Conservation (phyloP, 2,113 vertebrate species). For the Phyllostomus discolor region DNA sequence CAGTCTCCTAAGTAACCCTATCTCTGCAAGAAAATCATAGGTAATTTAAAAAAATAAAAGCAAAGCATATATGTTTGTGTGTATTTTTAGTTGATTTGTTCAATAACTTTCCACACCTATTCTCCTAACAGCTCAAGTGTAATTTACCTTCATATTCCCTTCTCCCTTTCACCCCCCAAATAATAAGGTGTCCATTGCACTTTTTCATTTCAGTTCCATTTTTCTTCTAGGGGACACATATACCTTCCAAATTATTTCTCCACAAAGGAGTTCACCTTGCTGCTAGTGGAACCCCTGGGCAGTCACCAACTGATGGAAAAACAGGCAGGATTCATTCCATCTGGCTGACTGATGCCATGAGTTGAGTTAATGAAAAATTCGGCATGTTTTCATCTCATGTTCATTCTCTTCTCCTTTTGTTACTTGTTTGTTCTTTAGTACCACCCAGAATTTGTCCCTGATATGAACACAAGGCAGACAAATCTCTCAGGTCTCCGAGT, state of each 20-base stretch:
- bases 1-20: background rate
- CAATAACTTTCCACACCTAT: background rate
- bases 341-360: background rate
- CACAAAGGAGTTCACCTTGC: background rate
- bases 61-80: background rate
- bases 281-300: background rate
- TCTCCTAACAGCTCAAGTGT: background rate
- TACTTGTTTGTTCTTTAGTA: background rate
- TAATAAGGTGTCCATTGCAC: background rate
- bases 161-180: background rate
- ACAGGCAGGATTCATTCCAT: background rate
- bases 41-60: background rate
- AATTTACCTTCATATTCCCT: background rate
- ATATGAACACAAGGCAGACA: background rate
- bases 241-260: conserved; percentile 37
- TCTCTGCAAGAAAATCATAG: background rate
- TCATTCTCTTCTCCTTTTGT: background rate
- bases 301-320: background rate
- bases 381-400: background rate
- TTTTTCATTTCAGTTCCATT: background rate
- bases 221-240: background rate
- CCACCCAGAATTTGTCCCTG: conserved; percentile 28
- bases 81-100: background rate
- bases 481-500: background rate
- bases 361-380: background rate